Evolutionary conservation across 2,797 vertebrate genomes (phyloP), one percentile per base, ranked within the genome.

Genomic region (Squalus acanthias): DNA sequence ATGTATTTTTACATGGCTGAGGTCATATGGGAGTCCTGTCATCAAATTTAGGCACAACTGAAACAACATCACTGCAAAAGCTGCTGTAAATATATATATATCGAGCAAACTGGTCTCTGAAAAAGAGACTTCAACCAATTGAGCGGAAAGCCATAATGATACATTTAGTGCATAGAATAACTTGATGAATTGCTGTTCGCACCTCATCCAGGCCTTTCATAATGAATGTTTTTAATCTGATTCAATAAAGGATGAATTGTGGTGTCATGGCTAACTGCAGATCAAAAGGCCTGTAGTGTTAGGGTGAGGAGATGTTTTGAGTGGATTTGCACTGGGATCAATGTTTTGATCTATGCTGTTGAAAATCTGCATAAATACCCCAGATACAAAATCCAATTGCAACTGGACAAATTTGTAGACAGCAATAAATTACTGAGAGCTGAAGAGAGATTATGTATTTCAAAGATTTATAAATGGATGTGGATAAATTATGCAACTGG

Each of bases 401-500:
- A 91, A 63, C 60, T n/a, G 88, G 88, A 10, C 63, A 69, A 39
- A 69, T 85, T 46, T 85, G 46, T 69, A 10, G 91, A 26, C 17
- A 69, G 20, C n/a, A 46, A 46, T 93, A 22, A 91, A 93, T 12
- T 93, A 46, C 20, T 24, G 39, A 69, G 65, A 29, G 65, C n/a
- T 33, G 33, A 22, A 12, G 6, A 4, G 65, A 22, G 46, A 74
- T 74, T 24, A 85, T 22, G n/a, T 26, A 69, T 1, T 9, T 93
- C 65, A 69, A 69, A 46, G 12, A 46, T 9, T 22, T 46, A 46
- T 93, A 10, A 69, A 93, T 93, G 91, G 39, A 9, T 76, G 46
- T 69, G n/a, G 65, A 46, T 93, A 69, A 93, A 24, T 69, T 69
- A 93, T 93, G 91, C 91, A 93, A 93, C 65, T 69, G 65, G 33